Base-by-base conservation (phyloP, 2,113 vertebrate genomes). In the Pelecanus crispus region DNA sequence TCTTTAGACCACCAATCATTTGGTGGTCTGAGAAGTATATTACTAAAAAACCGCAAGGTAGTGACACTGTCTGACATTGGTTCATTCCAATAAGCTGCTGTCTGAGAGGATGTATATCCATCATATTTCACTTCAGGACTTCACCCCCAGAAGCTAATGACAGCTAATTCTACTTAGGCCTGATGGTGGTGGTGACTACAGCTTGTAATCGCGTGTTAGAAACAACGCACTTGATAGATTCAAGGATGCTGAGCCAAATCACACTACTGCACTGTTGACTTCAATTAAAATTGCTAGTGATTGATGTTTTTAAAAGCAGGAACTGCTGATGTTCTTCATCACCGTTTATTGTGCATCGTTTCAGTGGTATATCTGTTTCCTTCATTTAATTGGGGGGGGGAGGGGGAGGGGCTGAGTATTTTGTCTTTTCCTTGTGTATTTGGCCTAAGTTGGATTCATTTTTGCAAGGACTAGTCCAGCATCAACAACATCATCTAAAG, bases 221-320 rank as follows among this genome's bases (percentile, higher is more conserved):
- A 94, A 70, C 52, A 77, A n/a, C 66, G 62, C 53, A 24, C 73
- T 72, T 89, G 86, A 92, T 91, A 79, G 85, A 92, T 91, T 85
- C 22, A 28, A 56, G 70, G 83, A 31, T 49, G 55, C 77, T 62
- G 81, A 91, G 77, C 89, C 86, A 94, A 92, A 91, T 89, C 91
- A 73, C 70, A n/a, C 78, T 61, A 29, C 55, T 90, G 68, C 5
- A 36, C 47, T 72, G 68, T 63, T 96, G 78, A 26, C 81, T 96
- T 93, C 72, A 97, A 94, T 96, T 95, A 81, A 91, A 87, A 90
- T 87, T 91, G 86, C 86, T 70, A 1, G 4, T 80, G 81, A 92
- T 85, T 0, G 4, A 78, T 95, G 88, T 40, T 81, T 91, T 86
- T 88, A 88, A 94, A 94, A 91, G 86, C 86, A 88, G 50, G 91